phyloP scores from a whole-genome alignment of 2,797 vertebrate genomes.

The Heterohyrax brucei region DNA sequence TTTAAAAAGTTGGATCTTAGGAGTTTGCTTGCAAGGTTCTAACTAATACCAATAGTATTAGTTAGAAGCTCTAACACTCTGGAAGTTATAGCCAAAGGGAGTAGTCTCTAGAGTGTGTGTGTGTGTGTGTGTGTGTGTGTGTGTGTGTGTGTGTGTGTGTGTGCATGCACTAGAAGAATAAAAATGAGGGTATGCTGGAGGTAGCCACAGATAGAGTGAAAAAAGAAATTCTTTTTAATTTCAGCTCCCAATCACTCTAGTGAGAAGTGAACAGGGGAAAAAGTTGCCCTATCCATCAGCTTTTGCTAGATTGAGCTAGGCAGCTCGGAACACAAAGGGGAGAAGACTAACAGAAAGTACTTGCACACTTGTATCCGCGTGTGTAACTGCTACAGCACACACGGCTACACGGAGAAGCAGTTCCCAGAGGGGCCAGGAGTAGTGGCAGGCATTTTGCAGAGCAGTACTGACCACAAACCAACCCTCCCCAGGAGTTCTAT shows the following conservation, averaged over 20 bases:
- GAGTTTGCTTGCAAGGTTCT: not conserved
- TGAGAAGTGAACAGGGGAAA: not conserved
- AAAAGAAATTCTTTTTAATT: not conserved
- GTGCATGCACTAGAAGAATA: not conserved
- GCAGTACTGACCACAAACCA: not conserved
- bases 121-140: not conserved
- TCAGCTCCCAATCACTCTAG: rapidly evolving
- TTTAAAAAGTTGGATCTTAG: not conserved
- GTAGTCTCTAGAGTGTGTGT: not conserved
- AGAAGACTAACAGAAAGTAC: rapidly evolving
- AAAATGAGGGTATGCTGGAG: not conserved
- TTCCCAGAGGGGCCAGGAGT: not conserved
- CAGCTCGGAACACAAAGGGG: not conserved
- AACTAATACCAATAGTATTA: not conserved
- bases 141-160: not conserved
- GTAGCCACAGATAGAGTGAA: not conserved
- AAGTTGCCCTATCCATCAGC: not conserved
- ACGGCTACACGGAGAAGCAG: not conserved
- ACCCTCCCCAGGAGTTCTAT: not conserved
- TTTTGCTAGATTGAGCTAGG: not conserved
- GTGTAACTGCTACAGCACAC: rapidly evolving
- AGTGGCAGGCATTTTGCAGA: not conserved
- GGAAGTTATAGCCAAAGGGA: no score
- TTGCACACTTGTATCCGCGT: rapidly evolving
- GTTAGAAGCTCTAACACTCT: not conserved